These are phyloP conservation scores for Elanoides forficatus DNA, from an alignment of 2,113 vertebrate species.

Conservation along the genomic window DNA sequence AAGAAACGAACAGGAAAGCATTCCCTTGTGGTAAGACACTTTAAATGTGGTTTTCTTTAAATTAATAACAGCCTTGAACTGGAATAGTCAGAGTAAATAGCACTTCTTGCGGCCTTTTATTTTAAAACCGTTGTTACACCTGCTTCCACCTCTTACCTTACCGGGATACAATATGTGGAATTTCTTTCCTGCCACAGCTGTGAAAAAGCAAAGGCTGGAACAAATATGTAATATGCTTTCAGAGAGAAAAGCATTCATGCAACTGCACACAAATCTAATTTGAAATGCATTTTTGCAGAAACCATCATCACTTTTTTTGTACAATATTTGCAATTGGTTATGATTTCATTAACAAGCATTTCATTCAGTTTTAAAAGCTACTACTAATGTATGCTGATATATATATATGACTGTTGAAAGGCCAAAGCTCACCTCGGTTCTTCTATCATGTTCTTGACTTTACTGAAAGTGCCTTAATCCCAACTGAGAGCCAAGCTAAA, in stretches of 20 bases:
- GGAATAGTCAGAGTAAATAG: neutral
- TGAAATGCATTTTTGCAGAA: neutral
- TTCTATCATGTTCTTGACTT: neutral
- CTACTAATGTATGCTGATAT: neutral
- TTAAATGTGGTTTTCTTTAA: neutral
- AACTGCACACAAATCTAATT: neutral
- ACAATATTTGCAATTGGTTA: neutral
- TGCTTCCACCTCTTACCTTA: neutral
- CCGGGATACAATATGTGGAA: neutral
- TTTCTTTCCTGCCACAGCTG: neutral
- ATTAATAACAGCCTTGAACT: neutral
- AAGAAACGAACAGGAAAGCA: neutral
- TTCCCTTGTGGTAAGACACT: neutral
- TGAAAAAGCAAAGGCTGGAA: neutral
- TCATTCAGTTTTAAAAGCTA: neutral
- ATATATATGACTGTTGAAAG: neutral
- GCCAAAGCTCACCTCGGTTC: neutral
- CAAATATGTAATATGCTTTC: neutral
- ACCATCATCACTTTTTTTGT: neutral
- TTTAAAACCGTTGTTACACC: neutral
- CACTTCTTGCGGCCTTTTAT: neutral
- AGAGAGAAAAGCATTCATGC: neutral
- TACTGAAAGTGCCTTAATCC: neutral
- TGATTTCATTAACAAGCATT: neutral
- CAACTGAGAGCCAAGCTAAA: neutral